Conservation (phyloP, 2,797 vertebrate genomes). For the Phataginus tetradactyla region DNA sequence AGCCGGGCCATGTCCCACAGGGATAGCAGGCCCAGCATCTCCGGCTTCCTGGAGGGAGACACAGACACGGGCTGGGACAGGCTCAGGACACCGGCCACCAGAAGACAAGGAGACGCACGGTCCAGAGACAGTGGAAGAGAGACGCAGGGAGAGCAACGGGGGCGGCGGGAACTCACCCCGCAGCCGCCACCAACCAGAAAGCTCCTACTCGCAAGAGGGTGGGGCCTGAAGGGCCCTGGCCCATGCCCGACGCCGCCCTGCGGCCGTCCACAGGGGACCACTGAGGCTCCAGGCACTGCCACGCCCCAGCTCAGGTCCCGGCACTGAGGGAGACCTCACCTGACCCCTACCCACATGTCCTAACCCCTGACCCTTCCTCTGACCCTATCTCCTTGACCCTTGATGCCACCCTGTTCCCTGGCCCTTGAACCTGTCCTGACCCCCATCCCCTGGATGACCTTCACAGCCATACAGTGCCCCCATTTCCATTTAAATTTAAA, state of each 20-base stretch:
- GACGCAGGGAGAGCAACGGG: fast-evolving
- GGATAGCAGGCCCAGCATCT: slow-evolving; percentile 85
- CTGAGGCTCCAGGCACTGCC: fast-evolving
- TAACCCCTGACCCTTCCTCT: too few relatives aligned
- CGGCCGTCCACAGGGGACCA: fast-evolving
- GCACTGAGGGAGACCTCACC: neutral
- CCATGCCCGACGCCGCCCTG: neutral
- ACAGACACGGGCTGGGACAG: fast-evolving
- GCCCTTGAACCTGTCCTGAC: neutral
- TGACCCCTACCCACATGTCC: neutral
- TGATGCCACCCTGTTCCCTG: neutral
- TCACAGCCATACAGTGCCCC: neutral
- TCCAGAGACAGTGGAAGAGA: too few relatives aligned
- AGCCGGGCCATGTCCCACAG: slow-evolving; percentile 95
- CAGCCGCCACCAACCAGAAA: fast-evolving
- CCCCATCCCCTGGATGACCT: neutral
- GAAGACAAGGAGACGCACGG: fast-evolving
- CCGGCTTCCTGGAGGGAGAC: slow-evolving; percentile 86
- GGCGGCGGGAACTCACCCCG: fast-evolving
- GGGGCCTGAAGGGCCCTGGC: fast-evolving
- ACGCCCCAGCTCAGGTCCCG: neutral
- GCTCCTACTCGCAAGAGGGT: fast-evolving
- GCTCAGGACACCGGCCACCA: fast-evolving
- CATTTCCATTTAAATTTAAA: neutral
- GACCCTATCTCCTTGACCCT: too few relatives aligned